Base-by-base conservation (phyloP, 2,888 invertebrate species). In the Acronicta leporina region DNA sequence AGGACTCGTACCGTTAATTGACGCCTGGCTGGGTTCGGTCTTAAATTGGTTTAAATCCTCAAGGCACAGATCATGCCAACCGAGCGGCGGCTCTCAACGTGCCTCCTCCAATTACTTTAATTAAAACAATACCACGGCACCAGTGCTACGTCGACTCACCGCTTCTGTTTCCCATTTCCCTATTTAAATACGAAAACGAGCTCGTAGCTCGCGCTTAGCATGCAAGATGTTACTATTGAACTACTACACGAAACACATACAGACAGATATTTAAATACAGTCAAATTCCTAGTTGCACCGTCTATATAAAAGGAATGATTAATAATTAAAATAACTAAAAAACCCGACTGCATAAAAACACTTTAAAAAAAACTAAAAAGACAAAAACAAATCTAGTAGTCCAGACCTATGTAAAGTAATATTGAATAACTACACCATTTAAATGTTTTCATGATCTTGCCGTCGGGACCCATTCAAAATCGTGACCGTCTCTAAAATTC, bases 51-150 rank as follows among this genome's bases (percentile, higher is more conserved):
- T 90, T 90, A 92, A 93, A 93, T 94, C 92, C 93, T 94, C 91
- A 92, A 92, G 92, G 92, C 90, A 90, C 91, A 92, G 93, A 94
- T 93, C 92, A 93, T 90, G 88, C 87, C 89, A 86, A 86, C 87
- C 87, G 89, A 90, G 89, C 88, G 89, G 81, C 87, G 86, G 90
- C 90, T 87, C 93, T 91, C 91, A 83, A 88, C 90, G 91, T 91
- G 91, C 91, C 92, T 93, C 91, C 92, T 92, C 93, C 94, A 94
- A 94, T 94, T 94, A 94, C 92, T 94, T 94, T 94, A 94, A 94
- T 94, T 94, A 94, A 94, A 94, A 94, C 94, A 94, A 94, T 92
- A 93, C 91, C 90, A 89, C 88, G 91, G 88, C 87, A 91, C 88
- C 90, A 92, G 87, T 87, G 89, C 89, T 91, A 86, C 92, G 92